Percentiles rank a stretch among this genome's conserved stretches.
Evolutionary conservation across 2,113 vertebrate genomes (phyloP).

Genomic region (Colaptes auratus): DNA sequence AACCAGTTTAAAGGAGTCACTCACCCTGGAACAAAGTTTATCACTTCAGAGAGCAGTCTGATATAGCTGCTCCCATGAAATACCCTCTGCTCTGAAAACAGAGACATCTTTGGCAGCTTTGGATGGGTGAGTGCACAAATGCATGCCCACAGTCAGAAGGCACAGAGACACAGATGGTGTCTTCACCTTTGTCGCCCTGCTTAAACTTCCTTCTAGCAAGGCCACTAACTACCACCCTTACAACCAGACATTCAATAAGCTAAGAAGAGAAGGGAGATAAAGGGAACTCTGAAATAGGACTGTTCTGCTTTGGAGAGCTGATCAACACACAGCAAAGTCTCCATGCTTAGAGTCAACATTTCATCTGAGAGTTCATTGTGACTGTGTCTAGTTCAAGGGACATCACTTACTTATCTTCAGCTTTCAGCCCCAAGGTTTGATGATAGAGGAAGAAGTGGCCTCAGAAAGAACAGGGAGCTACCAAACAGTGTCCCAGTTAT

Average conservation of each 20-base stretch:
- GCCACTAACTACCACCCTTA: background rate
- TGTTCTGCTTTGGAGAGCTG: background rate
- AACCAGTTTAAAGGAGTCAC: background rate
- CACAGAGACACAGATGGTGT: background rate
- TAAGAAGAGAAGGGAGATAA: slow-evolving; percentile 34
- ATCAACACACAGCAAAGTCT: background rate
- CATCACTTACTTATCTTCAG: background rate
- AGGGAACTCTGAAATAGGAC: slow-evolving; percentile 35
- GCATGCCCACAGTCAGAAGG: background rate
- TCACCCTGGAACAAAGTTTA: background rate
- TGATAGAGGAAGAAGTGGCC: background rate
- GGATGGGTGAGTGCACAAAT: background rate
- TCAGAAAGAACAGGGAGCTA: background rate
- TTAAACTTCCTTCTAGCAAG: slow-evolving; percentile 28
- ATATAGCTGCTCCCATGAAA: background rate
- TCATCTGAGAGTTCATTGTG: slow-evolving; percentile 20
- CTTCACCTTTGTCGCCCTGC: background rate
- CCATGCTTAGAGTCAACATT: background rate
- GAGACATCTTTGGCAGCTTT: background rate
- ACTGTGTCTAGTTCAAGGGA: background rate
- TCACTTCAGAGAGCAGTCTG: background rate
- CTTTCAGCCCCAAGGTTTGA: background rate
- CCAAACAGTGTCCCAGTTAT: background rate
- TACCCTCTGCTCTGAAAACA: background rate
- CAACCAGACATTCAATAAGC: slow-evolving; percentile 38